Percentiles rank a stretch among this genome's conserved stretches.
phyloP scores from a whole-genome alignment of 2,888 invertebrate species.

The Achlya flavicornis region DNA sequence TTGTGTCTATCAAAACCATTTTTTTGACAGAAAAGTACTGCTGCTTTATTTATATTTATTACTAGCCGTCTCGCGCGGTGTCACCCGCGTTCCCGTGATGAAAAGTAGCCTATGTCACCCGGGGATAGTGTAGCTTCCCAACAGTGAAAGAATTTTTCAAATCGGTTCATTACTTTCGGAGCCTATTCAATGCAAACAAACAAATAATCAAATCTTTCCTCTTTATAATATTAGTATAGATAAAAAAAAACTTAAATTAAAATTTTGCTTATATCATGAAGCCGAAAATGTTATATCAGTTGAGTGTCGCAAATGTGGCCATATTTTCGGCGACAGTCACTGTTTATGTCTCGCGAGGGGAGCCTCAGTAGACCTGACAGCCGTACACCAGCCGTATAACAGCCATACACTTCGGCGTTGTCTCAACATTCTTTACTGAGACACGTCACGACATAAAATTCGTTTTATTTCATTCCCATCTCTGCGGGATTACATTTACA shows the following conservation, averaged over 20 bases:
- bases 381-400: not conserved
- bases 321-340: slow-evolving; percentile 7
- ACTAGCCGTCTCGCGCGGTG: no score
- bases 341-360: not conserved
- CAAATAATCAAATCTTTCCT: no score
- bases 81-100: no score
- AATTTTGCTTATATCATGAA: not conserved
- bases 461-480: slow-evolving; percentile 13
- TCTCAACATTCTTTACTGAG: slow-evolving; percentile 5
- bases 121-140: no score
- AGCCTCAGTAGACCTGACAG: slow-evolving; percentile 1
- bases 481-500: slow-evolving; percentile 21
- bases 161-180: no score
- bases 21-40: no score
- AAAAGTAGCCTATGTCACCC: no score
- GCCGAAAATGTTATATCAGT: not conserved
- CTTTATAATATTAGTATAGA: no score
- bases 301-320: slow-evolving; percentile 3
- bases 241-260: not conserved
- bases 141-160: no score
- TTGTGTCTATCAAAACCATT: no score
- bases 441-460: slow-evolving; percentile 10
- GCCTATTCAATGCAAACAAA: no score
- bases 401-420: not conserved
- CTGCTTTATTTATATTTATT: no score